phyloP scores from a whole-genome alignment of 2,888 invertebrate species.

The Tachina fera region DNA sequence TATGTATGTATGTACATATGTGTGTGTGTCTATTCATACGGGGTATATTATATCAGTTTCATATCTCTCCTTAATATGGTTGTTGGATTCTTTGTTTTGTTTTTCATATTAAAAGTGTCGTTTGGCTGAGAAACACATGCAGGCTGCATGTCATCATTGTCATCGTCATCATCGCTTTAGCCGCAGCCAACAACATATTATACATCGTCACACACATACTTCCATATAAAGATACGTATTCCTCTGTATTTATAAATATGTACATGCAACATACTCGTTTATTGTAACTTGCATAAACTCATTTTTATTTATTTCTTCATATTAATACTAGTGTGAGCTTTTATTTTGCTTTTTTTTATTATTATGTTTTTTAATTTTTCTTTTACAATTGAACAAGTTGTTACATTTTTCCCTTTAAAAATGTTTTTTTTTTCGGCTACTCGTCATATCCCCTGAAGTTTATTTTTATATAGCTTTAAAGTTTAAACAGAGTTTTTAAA shows the following conservation, averaged over 20 bases:
- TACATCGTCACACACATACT: neutral
- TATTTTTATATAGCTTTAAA: constrained; percentile 40
- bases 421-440: constrained; percentile 16
- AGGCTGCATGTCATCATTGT: constrained; percentile 68
- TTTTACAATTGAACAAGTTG: constrained; percentile 65
- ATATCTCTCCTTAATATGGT: constrained; percentile 35
- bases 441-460: constrained; percentile 21
- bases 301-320: constrained; percentile 41
- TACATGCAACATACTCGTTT: neutral
- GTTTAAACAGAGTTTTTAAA: constrained; percentile 37
- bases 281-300: constrained; percentile 5
- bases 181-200: constrained; percentile 23
- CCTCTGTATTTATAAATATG: neutral
- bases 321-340: constrained; percentile 44
- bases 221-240: neutral
- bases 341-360: constrained; percentile 33
- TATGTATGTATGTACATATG: no score
- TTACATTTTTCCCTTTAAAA: constrained; percentile 66
- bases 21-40: neutral
- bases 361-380: constrained; percentile 6
- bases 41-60: constrained; percentile 56
- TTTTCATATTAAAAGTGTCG: constrained; percentile 51
- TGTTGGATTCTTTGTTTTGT: constrained; percentile 14
- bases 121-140: constrained; percentile 67
- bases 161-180: constrained; percentile 51